Evolutionary conservation across 1,140 invertebrate species (phyloP), one percentile per base, ranked within the genome.

Genomic region (Camponotus vicinus): DNA sequence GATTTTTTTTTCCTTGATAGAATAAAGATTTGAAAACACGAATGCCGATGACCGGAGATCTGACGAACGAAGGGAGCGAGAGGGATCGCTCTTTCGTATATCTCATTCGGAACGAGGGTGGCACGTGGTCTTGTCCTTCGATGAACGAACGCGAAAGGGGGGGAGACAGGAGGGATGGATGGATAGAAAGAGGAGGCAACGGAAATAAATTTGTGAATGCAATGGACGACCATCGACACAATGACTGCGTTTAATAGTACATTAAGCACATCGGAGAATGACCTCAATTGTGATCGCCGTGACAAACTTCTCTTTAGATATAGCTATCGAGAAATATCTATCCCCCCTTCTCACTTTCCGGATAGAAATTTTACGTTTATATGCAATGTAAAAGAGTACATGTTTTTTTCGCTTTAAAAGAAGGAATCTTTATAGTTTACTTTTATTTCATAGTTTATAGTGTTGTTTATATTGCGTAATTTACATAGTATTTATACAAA

Each of bases 161-260:
- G 27, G 27, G 0, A 27, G 0, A 40, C 37, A 6, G 6, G 18
- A 85, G 63, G 78, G 32, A 69, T 13, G 71, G 21, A 88, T 21
- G 73, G 34, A 37, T 67, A 78, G 86, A 75, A 70, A 18, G 32
- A 82, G 87, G 73, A 77, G 84, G 42, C 78, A 69, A 59, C 89
- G 92, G 92, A 94, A 94, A 88, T 91, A 90, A 93, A 93, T 94
- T 92, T 92, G 92, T 91, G 87, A 93, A 89, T 85, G 84, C 92
- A 87, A 93, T 92, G 89, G 92, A 90, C 91, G 88, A 45, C 70
- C 70, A 69, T 59, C 82, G 85, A 75, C 73, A 93, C 93, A 94
- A 94, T 94, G 70, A 87, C 61, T 86, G 91, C 92, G 93, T 94
- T 94, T 94, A 91, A 93, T 93, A 93, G 91, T 92, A 94, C 93